These are phyloP conservation scores for Hippocampus comes DNA, from an alignment of 2,113 vertebrate species.

Conservation along the genomic window DNA sequence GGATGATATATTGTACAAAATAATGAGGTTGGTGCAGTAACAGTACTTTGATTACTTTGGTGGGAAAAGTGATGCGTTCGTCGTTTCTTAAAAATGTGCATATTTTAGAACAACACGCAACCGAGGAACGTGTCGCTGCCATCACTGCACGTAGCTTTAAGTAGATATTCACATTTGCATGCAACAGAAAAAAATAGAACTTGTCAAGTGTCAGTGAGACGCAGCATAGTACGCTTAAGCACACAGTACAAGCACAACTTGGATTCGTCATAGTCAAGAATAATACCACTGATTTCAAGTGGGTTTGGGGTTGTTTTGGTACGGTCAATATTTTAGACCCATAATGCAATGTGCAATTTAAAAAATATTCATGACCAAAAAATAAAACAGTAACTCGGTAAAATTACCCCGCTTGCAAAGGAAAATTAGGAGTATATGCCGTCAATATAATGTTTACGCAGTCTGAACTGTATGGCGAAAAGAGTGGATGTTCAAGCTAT, in stretches of 20 bases:
- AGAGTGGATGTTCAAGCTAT: neutral
- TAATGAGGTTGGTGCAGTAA: too few relatives aligned
- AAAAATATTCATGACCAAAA: neutral
- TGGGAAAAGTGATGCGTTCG: too few relatives aligned
- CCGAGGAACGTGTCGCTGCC: too few relatives aligned
- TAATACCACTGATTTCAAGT: slow-evolving; percentile 57
- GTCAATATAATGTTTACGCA: neutral
- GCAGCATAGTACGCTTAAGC: slow-evolving; percentile 44
- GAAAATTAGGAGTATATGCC: neutral
- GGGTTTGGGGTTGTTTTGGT: slow-evolving; percentile 16
- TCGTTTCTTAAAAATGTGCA: too few relatives aligned
- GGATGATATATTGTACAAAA: too few relatives aligned
- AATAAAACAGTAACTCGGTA: neutral
- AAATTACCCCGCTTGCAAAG: neutral
- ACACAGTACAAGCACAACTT: slow-evolving; percentile 43
- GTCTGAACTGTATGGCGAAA: neutral
- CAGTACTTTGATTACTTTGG: too few relatives aligned
- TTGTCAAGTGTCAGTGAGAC: slow-evolving; percentile 51
- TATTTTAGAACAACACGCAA: too few relatives aligned
- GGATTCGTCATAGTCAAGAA: slow-evolving; percentile 43
- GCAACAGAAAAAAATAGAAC: slow-evolving; percentile 53
- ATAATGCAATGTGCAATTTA: neutral
- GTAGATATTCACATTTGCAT: slow-evolving; percentile 63
- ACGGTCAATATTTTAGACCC: neutral
- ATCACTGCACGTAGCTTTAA: slow-evolving; percentile 21